Percentiles rank a stretch among this genome's conserved stretches.
phyloP scores from a whole-genome alignment of 2,797 vertebrate species.

The Eupleurogrammus muticus region DNA sequence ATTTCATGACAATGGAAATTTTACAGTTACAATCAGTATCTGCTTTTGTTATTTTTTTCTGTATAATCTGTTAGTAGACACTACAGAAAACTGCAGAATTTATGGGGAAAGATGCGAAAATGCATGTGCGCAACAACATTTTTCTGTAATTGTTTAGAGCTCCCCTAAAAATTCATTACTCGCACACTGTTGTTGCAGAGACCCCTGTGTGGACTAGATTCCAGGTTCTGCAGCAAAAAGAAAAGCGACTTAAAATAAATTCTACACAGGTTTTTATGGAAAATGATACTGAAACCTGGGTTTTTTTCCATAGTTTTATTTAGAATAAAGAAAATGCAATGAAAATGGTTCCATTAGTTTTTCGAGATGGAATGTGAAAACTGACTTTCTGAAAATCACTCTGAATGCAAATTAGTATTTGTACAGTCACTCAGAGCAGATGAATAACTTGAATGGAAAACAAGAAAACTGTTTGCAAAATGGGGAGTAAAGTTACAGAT shows the following conservation, averaged over 20 bases:
- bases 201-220: too few relatives aligned
- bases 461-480: background rate
- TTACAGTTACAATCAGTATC: too few relatives aligned
- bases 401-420: conserved; percentile 21
- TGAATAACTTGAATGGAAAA: background rate
- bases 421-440: conserved; percentile 6
- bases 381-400: background rate
- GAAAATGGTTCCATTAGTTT: conserved; percentile 25
- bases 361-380: conserved; percentile 16
- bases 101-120: too few relatives aligned
- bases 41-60: too few relatives aligned
- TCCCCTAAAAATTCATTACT: too few relatives aligned
- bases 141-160: too few relatives aligned
- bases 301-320: conserved; percentile 26
- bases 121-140: too few relatives aligned
- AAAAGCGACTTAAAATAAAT: background rate
- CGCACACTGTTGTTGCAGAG: too few relatives aligned
- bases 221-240: too few relatives aligned
- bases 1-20: too few relatives aligned
- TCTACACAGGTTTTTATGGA: background rate
- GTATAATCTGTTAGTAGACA: too few relatives aligned
- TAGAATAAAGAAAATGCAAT: conserved; percentile 8
- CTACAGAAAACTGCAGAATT: too few relatives aligned
- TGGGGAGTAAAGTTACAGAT: conserved; percentile 1
- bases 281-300: conserved; percentile 3